These are phyloP conservation scores for Callipepla californica DNA, from an alignment of 2,113 vertebrate species.

Conservation along the genomic window DNA sequence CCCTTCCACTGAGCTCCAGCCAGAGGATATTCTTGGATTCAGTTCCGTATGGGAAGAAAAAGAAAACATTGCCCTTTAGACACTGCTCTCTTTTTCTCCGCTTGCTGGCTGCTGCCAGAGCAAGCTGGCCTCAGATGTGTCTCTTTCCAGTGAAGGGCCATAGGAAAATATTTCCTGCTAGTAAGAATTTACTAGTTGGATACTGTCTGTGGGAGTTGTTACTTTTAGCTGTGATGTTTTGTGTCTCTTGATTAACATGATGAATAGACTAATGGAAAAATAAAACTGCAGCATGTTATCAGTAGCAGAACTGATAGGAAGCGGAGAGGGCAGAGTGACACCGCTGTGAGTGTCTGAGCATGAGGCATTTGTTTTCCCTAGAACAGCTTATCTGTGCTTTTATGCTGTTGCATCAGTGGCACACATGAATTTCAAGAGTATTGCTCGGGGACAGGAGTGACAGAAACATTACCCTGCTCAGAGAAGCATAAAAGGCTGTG, in stretches of 20 bases:
- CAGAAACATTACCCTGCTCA: neutral
- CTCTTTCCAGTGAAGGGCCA: constrained; percentile 44
- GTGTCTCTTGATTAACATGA: neutral
- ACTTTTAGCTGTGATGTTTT: neutral
- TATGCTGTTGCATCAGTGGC: neutral
- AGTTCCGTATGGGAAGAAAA: neutral
- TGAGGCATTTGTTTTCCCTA: neutral
- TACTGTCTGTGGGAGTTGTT: neutral
- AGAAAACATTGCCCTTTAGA: neutral
- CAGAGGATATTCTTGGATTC: constrained; percentile 17
- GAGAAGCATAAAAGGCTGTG: neutral
- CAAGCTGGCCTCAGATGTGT: neutral
- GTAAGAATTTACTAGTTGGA: neutral
- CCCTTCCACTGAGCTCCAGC: neutral
- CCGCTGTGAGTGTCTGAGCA: neutral
- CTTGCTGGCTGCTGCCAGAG: constrained; percentile 40
- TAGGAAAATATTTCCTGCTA: constrained; percentile 57
- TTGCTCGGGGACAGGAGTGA: neutral
- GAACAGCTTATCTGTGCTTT: neutral
- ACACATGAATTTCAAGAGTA: neutral
- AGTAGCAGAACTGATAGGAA: neutral
- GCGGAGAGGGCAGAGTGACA: neutral
- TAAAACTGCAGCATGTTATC: neutral
- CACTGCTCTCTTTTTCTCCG: constrained; percentile 5
- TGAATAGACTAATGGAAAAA: neutral